Percentiles rank a stretch among this genome's conserved stretches.
phyloP scores from a whole-genome alignment of 2,113 vertebrate species.

The Marmota monax region DNA sequence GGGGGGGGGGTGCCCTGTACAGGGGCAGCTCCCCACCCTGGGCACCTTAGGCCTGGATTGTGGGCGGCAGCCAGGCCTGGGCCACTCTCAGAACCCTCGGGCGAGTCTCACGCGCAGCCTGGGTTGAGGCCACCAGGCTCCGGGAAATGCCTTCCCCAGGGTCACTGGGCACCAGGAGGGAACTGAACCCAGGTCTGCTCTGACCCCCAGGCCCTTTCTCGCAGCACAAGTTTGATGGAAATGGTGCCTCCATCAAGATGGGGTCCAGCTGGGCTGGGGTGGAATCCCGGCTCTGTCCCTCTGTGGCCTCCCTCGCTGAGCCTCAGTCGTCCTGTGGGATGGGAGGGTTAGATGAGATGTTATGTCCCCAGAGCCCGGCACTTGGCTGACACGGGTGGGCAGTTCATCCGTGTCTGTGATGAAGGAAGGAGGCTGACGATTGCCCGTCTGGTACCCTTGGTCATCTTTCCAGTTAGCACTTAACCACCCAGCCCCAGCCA shows the following conservation, averaged over 20 bases:
- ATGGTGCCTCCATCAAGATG: too few species aligned
- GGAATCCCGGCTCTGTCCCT: not conserved
- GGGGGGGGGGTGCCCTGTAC: fast-evolving
- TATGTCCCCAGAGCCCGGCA: not conserved
- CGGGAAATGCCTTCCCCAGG: not conserved
- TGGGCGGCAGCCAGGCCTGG: not conserved
- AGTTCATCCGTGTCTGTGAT: not conserved
- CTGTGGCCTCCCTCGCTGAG: not conserved
- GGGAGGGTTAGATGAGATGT: not conserved
- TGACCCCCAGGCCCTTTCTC: not conserved
- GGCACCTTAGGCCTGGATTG: not conserved
- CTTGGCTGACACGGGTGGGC: not conserved
- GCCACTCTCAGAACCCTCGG: not conserved
- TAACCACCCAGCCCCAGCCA: too few species aligned
- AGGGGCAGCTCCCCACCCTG: too few species aligned
- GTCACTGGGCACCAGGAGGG: not conserved
- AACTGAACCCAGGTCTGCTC: conserved; percentile 29
- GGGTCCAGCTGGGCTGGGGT: not conserved
- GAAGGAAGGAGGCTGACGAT: not conserved
- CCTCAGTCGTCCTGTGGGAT: not conserved
- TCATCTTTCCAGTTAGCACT: not conserved
- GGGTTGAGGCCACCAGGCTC: too few species aligned
- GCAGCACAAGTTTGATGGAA: not conserved
- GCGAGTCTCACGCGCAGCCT: not conserved
- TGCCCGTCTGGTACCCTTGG: not conserved